Percentiles rank a stretch among this genome's conserved stretches.
Evolutionary conservation across 2,113 vertebrate genomes (phyloP).

Genomic region (Coreoperca whiteheadi): DNA sequence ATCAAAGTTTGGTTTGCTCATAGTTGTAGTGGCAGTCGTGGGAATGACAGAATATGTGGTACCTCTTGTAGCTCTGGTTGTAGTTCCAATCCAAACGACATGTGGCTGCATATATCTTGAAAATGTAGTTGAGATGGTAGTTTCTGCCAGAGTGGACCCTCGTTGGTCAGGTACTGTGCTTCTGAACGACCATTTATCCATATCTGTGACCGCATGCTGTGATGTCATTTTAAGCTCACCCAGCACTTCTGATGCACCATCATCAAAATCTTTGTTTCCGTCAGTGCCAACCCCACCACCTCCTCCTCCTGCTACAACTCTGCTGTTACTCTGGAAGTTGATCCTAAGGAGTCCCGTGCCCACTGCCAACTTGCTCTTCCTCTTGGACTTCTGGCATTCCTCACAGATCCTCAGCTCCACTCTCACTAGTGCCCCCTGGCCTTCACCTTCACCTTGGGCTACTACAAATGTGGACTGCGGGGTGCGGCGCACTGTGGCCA

Average conservation of each 20-base stretch:
- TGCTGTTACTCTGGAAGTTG: constrained; percentile 82
- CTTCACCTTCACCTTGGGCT: constrained; percentile 87
- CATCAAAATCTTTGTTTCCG: constrained; percentile 36
- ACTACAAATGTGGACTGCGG: constrained; percentile 82
- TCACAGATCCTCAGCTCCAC: constrained; percentile 94
- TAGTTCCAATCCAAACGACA: constrained; percentile 44
- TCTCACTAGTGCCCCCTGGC: constrained; percentile 86
- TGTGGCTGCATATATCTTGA: constrained; percentile 44
- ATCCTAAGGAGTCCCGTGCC: constrained; percentile 86
- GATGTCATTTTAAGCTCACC: constrained; percentile 55
- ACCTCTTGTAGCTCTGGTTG: constrained; percentile 35
- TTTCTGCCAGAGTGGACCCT: constrained; percentile 59
- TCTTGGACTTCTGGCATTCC: constrained; percentile 93
- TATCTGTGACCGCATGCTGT: constrained; percentile 60
- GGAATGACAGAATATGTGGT: background rate
- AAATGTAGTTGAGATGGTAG: constrained; percentile 23
- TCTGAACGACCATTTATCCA: constrained; percentile 50
- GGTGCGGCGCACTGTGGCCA: constrained; percentile 89
- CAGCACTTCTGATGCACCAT: constrained; percentile 63
- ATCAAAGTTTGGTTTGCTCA: constrained; percentile 11
- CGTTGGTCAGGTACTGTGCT: constrained; percentile 78
- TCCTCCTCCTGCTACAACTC: constrained; percentile 4
- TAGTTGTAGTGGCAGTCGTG: constrained; percentile 19
- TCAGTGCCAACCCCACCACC: constrained; percentile 37
- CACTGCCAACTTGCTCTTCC: constrained; percentile 89